Percentiles rank a stretch among this genome's conserved stretches.
Evolutionary conservation across 2,888 invertebrate species (phyloP).

Genomic region (Agapetus fuscipes): DNA sequence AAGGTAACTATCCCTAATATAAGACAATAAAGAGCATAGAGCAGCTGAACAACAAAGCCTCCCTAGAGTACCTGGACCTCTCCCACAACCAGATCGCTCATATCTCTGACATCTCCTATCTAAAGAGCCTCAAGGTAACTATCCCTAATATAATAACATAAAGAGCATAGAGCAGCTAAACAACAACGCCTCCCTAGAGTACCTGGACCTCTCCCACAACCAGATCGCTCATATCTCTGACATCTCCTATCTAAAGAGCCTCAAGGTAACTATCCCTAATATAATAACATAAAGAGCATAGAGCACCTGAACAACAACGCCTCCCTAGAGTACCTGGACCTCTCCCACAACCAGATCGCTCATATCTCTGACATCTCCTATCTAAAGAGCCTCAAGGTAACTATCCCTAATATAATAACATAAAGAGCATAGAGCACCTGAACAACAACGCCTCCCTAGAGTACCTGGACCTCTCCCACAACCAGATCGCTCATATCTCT

Average conservation of each 20-base stretch:
- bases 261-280: conserved; percentile 47
- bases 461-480: conserved; percentile 80
- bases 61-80: conserved; percentile 75
- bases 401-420: too few relatives aligned
- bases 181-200: conserved; percentile 69
- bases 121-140: conserved; percentile 61
- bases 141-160: too few relatives aligned
- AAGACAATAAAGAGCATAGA: conserved; percentile 93
- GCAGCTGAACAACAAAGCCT: conserved; percentile 71
- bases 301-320: conserved; percentile 78
- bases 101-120: conserved; percentile 74
- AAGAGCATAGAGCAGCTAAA: conserved; percentile 88
- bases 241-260: conserved; percentile 67
- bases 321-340: conserved; percentile 73
- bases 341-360: conserved; percentile 83
- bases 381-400: conserved; percentile 62
- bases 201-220: conserved; percentile 83
- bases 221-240: conserved; percentile 77
- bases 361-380: conserved; percentile 77
- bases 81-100: conserved; percentile 83
- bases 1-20: conserved; percentile 42
- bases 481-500: conserved; percentile 73
- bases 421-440: conserved; percentile 87
- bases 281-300: conserved; percentile 90
- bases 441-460: conserved; percentile 73